Base-by-base conservation (phyloP, 1,140 invertebrate genomes). In the Parasteatoda tepidariorum region DNA sequence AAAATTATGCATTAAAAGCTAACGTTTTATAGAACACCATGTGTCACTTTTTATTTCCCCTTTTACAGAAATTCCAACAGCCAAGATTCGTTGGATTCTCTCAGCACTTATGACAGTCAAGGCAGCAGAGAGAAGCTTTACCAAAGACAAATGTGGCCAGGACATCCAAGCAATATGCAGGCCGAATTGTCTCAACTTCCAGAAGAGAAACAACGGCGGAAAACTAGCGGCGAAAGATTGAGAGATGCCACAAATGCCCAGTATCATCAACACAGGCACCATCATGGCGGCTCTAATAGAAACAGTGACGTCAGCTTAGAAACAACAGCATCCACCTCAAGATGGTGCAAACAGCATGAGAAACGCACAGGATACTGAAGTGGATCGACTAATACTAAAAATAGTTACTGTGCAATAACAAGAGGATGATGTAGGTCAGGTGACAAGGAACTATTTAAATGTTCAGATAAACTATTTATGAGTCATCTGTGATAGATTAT, bases 81-180 rank as follows among this genome's bases (percentile, higher is more conserved):
- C 18, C 68, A 67, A 74, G 81, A 83, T 33, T 83, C 81, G 4
- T 34, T 83, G 24, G 81, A 83, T 28, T 83, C 81, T 7, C 18
- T 83, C 26, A 83, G 81, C 31, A 83, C 81, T 5, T 83, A 83
- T 28, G 81, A 83, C 30, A 83, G 68, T n/a, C 67, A 55, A 28
- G 81, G 81, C 24, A 83, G 81, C 30, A 18, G 81, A 73, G 81
- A 83, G 15, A 83, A 74, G 30, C 61, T 83, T 9, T 83, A 83
- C 70, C 68, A 83, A 28, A 57, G 62, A 22, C 81, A 83, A 18
- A 11, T 18, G 18, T 66, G 59, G 62, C 38, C 68, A 34, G 70
- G 81, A 31, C 81, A 83, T 26, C 70, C 78, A 0, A 55, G 57
- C 4, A 74, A 26, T 22, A 55, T 33, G 28, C 71, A 18, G 18